These are phyloP conservation scores for Mechanitis mazaeus DNA, from an alignment of 2,888 invertebrate species.

Conservation along the genomic window DNA sequence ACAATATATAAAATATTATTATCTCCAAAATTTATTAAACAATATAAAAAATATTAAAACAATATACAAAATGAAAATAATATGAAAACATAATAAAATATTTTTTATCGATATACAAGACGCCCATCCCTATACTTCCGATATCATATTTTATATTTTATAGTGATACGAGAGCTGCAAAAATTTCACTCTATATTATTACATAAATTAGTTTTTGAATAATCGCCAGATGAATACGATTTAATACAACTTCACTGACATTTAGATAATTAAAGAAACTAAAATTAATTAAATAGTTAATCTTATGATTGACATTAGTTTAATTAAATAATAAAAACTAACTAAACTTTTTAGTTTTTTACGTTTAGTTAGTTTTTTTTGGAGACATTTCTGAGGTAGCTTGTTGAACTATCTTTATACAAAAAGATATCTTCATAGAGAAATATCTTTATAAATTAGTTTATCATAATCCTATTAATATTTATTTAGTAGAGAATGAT, in stretches of 20 bases:
- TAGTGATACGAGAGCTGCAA: conserved; percentile 56
- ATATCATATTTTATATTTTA: conserved; percentile 69
- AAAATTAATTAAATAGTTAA: no score
- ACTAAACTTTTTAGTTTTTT: no score
- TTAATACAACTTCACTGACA: conserved; percentile 2
- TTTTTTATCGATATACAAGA: conserved; percentile 12
- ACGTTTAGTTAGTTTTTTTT: no score
- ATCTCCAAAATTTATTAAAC: no score
- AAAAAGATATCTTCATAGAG: no score
- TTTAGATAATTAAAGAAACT: background rate
- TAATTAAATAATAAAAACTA: no score
- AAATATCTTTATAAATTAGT: background rate
- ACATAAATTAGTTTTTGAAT: conserved; percentile 29
- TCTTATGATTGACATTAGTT: no score
- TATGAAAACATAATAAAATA: background rate
- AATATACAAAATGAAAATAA: no score
- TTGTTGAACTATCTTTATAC: no score
- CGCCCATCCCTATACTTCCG: conserved; percentile 36
- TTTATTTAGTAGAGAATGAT: background rate
- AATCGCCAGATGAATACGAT: conserved; percentile 2
- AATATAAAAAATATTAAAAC: no score
- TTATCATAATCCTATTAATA: background rate
- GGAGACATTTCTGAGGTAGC: no score
- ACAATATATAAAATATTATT: no score
- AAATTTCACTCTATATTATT: conserved; percentile 49